Evolutionary conservation across 2,888 invertebrate genomes (phyloP).

Genomic region (Hypercompe scribonia): DNA sequence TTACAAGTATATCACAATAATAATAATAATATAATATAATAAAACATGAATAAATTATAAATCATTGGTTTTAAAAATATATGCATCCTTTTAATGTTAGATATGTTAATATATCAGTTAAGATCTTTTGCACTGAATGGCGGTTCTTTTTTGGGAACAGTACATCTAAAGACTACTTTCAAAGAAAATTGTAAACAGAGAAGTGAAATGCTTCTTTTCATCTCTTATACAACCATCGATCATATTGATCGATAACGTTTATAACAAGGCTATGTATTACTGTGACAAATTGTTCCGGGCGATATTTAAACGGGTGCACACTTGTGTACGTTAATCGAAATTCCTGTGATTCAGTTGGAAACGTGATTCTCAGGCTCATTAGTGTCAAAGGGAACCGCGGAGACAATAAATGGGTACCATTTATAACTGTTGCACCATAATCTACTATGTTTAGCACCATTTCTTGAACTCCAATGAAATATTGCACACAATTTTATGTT

Average conservation of each 20-base stretch:
- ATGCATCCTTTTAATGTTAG: not conserved
- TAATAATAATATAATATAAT: too few species aligned
- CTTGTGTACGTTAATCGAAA: slow-evolving; percentile 51
- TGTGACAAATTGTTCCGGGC: slow-evolving; percentile 35
- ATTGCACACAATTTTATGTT: slow-evolving; percentile 53
- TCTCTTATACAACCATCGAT: not conserved
- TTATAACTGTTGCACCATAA: slow-evolving; percentile 62
- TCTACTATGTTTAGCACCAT: slow-evolving; percentile 60
- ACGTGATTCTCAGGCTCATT: slow-evolving; percentile 63
- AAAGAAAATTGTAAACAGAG: not conserved
- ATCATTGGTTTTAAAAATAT: not conserved
- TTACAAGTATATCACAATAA: not conserved
- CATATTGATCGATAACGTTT: not conserved
- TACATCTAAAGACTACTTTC: not conserved
- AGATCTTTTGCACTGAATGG: not conserved
- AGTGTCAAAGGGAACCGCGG: slow-evolving; percentile 60
- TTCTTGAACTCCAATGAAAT: slow-evolving; percentile 51
- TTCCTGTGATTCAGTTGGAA: slow-evolving; percentile 55
- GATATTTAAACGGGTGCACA: slow-evolving; percentile 32
- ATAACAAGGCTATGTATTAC: slow-evolving; percentile 19
- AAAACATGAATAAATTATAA: too few species aligned
- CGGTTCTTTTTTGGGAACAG: not conserved
- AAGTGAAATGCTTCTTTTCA: not conserved
- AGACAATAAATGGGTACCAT: slow-evolving; percentile 65
- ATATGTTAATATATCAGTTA: not conserved